Conservation (phyloP, 2,888 invertebrate genomes). For the Spodoptera exigua region DNA sequence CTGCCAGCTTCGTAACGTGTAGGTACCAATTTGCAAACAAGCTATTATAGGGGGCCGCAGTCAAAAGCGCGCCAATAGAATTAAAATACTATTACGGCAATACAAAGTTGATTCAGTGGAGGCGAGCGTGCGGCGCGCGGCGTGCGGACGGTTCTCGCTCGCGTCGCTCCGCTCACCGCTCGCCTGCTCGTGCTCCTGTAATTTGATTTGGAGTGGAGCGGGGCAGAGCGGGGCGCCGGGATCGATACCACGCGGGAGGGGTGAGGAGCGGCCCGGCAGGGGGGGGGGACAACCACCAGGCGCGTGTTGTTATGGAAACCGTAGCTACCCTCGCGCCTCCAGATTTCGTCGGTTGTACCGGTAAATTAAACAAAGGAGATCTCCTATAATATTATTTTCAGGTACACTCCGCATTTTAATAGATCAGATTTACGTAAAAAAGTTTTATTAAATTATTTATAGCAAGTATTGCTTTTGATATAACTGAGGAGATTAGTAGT, state of each 20-base stretch:
- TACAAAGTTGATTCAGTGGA: slow-evolving; percentile 85
- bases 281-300: slow-evolving; percentile 72
- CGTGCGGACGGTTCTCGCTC: slow-evolving; percentile 55
- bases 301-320: slow-evolving; percentile 88
- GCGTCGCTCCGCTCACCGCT: slow-evolving; percentile 50
- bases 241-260: slow-evolving; percentile 61
- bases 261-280: slow-evolving; percentile 50
- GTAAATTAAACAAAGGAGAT: slow-evolving; percentile 87
- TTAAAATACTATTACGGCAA: slow-evolving; percentile 88
- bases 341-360: slow-evolving; percentile 86
- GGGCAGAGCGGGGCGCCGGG: slow-evolving; percentile 64
- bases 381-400: slow-evolving; percentile 75
- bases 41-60: slow-evolving; percentile 75
- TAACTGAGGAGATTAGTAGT: slow-evolving; percentile 13
- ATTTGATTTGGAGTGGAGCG: slow-evolving; percentile 87
- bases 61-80: slow-evolving; percentile 86
- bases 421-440: slow-evolving; percentile 44
- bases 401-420: slow-evolving; percentile 44
- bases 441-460: slow-evolving; percentile 22
- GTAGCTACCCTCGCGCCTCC: slow-evolving; percentile 85
- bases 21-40: slow-evolving; percentile 81
- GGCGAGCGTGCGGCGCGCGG: slow-evolving; percentile 38
- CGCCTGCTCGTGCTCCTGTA: slow-evolving; percentile 79
- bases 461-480: slow-evolving; percentile 8
- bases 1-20: slow-evolving; percentile 67